These are phyloP conservation scores for Pterocles gutturalis DNA, from an alignment of 2,113 vertebrate genomes.

Conservation along the genomic window DNA sequence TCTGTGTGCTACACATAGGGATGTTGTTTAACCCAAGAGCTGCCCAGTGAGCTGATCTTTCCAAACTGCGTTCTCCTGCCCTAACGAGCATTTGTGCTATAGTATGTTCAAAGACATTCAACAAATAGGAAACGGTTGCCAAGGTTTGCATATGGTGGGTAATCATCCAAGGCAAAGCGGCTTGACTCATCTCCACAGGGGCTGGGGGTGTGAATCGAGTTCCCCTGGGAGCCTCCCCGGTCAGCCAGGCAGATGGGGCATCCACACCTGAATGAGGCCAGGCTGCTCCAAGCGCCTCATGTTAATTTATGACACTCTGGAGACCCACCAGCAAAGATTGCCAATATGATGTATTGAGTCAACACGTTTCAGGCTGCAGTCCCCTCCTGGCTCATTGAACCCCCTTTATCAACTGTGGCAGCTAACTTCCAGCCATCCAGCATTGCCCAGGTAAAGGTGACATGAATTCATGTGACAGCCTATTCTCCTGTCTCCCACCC, in stretches of 20 bases:
- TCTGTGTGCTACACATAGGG: neutral
- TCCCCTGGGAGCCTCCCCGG: neutral
- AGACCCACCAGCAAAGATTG: neutral
- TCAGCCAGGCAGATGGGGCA: neutral
- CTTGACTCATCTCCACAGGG: neutral
- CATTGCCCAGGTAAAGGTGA: neutral
- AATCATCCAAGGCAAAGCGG: neutral
- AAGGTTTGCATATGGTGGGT: neutral
- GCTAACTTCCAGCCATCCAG: neutral
- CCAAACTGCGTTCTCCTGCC: accelerated
- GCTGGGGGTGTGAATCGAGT: accelerated
- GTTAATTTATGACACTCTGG: neutral
- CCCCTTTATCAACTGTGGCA: neutral
- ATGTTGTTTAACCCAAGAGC: neutral
- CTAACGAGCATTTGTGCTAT: neutral
- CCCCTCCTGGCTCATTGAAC: neutral
- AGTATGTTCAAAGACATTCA: neutral
- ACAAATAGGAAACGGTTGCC: neutral
- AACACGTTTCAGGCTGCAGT: neutral
- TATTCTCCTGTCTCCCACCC: neutral
- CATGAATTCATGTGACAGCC: accelerated
- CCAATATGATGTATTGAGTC: neutral
- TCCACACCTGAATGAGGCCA: neutral
- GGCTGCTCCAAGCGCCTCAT: neutral
- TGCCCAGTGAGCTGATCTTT: neutral